Evolutionary conservation across 2,113 vertebrate species (phyloP).

Genomic region (Alligator sinensis): DNA sequence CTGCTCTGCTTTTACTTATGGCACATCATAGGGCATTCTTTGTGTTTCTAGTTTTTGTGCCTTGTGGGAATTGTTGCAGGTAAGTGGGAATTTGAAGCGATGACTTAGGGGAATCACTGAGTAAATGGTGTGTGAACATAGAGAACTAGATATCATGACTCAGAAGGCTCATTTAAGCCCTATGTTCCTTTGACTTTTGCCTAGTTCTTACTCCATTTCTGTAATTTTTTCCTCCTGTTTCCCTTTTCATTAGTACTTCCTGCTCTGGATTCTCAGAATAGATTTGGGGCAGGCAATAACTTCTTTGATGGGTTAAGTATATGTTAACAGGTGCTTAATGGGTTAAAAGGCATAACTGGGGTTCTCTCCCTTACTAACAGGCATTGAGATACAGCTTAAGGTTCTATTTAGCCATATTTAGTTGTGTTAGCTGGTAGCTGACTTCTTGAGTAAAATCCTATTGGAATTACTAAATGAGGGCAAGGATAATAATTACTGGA

Average conservation of each 20-base stretch:
- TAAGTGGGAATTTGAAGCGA: too few relatives aligned
- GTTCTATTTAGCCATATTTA: background rate
- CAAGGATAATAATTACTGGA: background rate
- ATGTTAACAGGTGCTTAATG: background rate
- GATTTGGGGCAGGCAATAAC: background rate
- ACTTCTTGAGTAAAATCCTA: background rate
- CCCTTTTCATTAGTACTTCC: background rate
- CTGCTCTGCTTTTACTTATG: too few relatives aligned
- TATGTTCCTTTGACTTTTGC: background rate
- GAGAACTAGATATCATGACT: too few relatives aligned
- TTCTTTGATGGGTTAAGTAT: background rate
- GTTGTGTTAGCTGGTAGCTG: background rate
- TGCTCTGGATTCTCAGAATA: background rate
- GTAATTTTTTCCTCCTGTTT: background rate
- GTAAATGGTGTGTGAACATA: too few relatives aligned
- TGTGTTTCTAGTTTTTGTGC: too few relatives aligned
- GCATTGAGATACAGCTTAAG: background rate
- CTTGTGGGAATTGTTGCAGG: too few relatives aligned
- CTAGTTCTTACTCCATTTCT: background rate
- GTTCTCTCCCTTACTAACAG: background rate
- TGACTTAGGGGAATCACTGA: too few relatives aligned
- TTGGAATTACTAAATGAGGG: background rate
- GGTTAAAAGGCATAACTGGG: background rate
- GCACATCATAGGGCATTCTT: too few relatives aligned
- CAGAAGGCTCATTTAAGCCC: too few relatives aligned